These are phyloP conservation scores for Oncorhynchus nerka DNA, from an alignment of 2,113 vertebrate genomes.

Conservation along the genomic window DNA sequence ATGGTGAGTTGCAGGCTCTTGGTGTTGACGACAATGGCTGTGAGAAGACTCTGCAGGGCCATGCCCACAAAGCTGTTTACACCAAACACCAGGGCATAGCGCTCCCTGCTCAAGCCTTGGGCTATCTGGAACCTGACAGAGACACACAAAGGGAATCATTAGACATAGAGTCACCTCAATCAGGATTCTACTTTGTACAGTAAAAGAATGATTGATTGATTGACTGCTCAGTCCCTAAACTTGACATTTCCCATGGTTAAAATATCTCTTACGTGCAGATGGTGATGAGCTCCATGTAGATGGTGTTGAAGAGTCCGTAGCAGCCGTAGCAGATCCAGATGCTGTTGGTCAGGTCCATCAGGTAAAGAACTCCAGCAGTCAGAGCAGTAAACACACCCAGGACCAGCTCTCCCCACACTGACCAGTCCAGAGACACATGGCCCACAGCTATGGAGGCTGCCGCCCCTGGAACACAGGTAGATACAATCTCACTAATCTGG, in stretches of 20 bases:
- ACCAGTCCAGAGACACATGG: background rate
- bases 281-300: slow-evolving; percentile 3
- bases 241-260: too few relatives aligned
- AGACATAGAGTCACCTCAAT: slow-evolving; percentile 25
- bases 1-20: slow-evolving; percentile 70
- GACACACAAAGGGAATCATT: slow-evolving; percentile 23
- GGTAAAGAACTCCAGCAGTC: background rate
- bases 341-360: background rate
- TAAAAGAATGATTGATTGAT: too few relatives aligned
- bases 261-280: background rate
- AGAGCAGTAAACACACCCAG: background rate
- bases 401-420: slow-evolving; percentile 1
- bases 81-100: slow-evolving; percentile 83
- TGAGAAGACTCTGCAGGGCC: slow-evolving; percentile 77
- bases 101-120: slow-evolving; percentile 75
- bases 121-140: slow-evolving; percentile 80
- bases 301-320: background rate
- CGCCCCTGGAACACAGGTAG: background rate
- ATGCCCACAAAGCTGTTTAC: slow-evolving; percentile 82
- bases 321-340: background rate
- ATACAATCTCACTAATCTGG: background rate
- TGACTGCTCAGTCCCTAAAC: too few relatives aligned
- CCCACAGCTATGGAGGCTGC: background rate
- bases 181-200: too few relatives aligned
- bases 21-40: slow-evolving; percentile 78